Evolutionary conservation across 2,797 vertebrate species (phyloP).

Genomic region (Coluber constrictor): DNA sequence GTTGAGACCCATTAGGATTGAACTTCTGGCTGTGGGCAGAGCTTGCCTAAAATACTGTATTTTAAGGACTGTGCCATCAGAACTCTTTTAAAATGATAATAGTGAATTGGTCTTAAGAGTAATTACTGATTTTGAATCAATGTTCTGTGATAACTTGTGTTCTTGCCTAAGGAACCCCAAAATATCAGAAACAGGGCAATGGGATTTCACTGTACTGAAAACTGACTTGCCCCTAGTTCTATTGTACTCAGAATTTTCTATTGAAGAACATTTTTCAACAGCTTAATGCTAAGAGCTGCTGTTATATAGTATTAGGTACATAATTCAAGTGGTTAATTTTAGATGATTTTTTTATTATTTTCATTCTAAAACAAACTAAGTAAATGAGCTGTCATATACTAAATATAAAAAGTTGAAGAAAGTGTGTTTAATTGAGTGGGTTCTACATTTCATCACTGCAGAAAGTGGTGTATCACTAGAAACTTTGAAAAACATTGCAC

Average conservation of each 20-base stretch:
- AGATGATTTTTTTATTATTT: background rate
- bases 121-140: background rate
- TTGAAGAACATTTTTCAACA: background rate
- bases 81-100: background rate
- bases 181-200: background rate
- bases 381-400: background rate
- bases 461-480: background rate
- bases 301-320: background rate
- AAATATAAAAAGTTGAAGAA: background rate
- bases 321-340: background rate
- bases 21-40: background rate
- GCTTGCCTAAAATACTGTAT: background rate
- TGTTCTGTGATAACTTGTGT: background rate
- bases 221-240: background rate
- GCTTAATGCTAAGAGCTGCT: background rate
- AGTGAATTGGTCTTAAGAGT: background rate
- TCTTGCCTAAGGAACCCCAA: background rate
- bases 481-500: background rate
- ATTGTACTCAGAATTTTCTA: background rate
- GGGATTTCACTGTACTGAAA: background rate
- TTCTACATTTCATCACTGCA: background rate
- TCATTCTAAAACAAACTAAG: background rate
- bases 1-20: background rate
- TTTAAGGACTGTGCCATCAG: background rate
- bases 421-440: background rate